A percentile compares a stretch with the other conserved stretches of the same genome.
Evolutionary conservation across 2,888 invertebrate species (phyloP).

Genomic region (Vesta saturnalis): DNA sequence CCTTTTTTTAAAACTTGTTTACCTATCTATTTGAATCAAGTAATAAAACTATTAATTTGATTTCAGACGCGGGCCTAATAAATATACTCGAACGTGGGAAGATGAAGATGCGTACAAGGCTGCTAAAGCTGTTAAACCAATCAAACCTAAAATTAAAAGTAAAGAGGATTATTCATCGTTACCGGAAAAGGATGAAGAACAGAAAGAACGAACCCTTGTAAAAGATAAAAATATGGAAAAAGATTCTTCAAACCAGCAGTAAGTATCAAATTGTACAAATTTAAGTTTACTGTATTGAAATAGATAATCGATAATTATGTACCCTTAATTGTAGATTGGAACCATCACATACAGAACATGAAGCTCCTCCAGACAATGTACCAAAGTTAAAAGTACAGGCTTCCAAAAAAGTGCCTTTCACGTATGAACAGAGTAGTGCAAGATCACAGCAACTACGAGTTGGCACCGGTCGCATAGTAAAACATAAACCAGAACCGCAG

Average conservation of each 20-base stretch:
- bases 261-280: background rate
- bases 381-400: constrained; percentile 26
- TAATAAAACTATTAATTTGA: background rate
- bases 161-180: constrained; percentile 40
- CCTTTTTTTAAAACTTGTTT: background rate
- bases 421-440: constrained; percentile 30
- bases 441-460: constrained; percentile 44
- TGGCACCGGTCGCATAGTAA: constrained; percentile 53
- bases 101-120: constrained; percentile 89
- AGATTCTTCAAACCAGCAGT: constrained; percentile 1
- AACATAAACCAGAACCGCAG: constrained; percentile 47
- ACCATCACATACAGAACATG: constrained; percentile 22
- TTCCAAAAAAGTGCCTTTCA: background rate
- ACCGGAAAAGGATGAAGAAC: constrained; percentile 43
- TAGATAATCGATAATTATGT: no score
- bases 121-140: constrained; percentile 46
- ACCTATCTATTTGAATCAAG: background rate
- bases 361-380: constrained; percentile 26
- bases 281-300: no score
- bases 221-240: constrained; percentile 16
- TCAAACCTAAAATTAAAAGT: constrained; percentile 53
- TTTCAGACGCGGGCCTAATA: constrained; percentile 85
- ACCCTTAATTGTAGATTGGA: constrained; percentile 11
- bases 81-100: constrained; percentile 93
- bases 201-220: constrained; percentile 59